Conservation (phyloP, 1,140 invertebrate species). For the Heliothis virescens region DNA sequence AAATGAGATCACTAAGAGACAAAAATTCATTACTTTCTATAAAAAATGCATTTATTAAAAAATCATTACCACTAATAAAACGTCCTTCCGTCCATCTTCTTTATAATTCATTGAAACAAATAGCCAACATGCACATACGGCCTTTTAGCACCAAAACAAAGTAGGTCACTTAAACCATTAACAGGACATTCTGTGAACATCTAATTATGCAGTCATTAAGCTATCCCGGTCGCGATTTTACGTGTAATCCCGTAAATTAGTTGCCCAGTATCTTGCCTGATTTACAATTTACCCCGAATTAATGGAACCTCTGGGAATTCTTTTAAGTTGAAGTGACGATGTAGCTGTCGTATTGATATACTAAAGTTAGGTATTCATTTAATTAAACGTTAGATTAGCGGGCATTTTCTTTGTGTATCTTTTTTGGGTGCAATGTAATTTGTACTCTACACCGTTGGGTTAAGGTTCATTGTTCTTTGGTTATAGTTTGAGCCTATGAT, state of each 20-base stretch:
- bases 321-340: background rate
- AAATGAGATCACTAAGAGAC: too few species aligned
- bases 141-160: background rate
- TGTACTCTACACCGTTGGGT: too few species aligned
- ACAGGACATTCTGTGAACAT: slow-evolving; percentile 37
- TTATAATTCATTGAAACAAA: too few species aligned
- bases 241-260: slow-evolving; percentile 56
- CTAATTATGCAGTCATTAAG: slow-evolving; percentile 58
- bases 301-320: slow-evolving; percentile 6
- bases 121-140: background rate
- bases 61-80: too few species aligned
- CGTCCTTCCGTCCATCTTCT: too few species aligned
- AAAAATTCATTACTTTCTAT: too few species aligned
- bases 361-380: background rate
- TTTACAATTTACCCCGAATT: slow-evolving; percentile 41
- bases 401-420: background rate
- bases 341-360: background rate
- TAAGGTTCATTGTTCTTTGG: too few species aligned
- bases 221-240: slow-evolving; percentile 46
- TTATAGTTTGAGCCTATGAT: too few species aligned
- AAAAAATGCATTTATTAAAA: too few species aligned
- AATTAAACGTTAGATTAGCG: background rate
- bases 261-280: slow-evolving; percentile 25
- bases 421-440: too few species aligned
- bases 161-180: slow-evolving; percentile 49